Evolutionary conservation across 2,113 vertebrate species (phyloP).

Genomic region (Xiphophorus hellerii): DNA sequence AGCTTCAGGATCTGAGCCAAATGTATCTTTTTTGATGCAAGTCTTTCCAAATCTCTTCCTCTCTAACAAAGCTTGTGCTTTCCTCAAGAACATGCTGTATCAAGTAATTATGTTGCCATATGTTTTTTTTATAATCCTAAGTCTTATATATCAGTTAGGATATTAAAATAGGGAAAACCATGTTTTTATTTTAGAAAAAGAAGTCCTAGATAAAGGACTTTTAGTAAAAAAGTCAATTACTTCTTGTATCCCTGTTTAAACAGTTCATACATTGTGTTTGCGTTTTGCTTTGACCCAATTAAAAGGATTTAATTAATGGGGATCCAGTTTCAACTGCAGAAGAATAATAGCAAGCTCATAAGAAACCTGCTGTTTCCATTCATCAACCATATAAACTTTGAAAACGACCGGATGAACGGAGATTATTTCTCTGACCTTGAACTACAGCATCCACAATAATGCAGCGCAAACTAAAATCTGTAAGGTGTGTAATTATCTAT

Average conservation of each 20-base stretch:
- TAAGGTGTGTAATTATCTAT: neutral
- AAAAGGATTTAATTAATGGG: neutral
- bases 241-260: neutral
- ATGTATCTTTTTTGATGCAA: neutral
- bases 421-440: neutral
- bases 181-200: no score
- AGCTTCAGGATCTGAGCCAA: neutral
- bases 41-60: neutral
- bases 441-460: neutral
- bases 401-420: neutral
- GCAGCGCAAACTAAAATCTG: neutral
- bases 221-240: neutral
- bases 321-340: conserved; percentile 1
- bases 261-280: neutral
- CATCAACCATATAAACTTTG: neutral
- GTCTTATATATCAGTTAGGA: no score
- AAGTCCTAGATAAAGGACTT: neutral
- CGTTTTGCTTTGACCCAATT: neutral
- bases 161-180: no score
- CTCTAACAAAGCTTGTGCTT: no score
- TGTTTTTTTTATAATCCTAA: no score
- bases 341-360: conserved; percentile 7
- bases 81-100: no score
- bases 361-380: neutral
- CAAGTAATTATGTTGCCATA: no score